Evolutionary conservation across 2,113 vertebrate species (phyloP), one percentile per base, ranked within the genome.

Genomic region (Sciurus niger): DNA sequence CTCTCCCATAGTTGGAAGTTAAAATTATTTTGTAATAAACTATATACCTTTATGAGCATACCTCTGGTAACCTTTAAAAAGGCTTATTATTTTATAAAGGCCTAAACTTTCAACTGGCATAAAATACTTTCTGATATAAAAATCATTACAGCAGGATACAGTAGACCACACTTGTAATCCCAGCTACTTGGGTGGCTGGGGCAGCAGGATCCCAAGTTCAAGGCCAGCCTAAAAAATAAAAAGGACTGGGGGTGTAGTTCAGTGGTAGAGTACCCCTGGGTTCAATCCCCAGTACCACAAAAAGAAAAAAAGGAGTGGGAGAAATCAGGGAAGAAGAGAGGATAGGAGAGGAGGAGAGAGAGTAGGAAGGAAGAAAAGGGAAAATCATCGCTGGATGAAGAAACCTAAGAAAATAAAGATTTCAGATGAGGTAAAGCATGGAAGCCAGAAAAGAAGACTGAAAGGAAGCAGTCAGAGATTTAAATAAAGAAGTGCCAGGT

Each of bases 71-170:
- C 17, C 68, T 73, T 74, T 63, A 30, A 82, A 82, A 93, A 63
- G 53, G 10, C 25, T 80, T 93, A 83, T 77, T 91, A 37, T 97
- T 96, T 96, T 84, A 92, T 46, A 93, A 95, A 78, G 76, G 40
- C 70, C 90, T 73, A 88, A 60, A 73, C 18, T 89, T 84, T 63
- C 37, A 74, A 83, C 4, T 67, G 30, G 28, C 72, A 60, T 28
- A 13, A 95, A 78, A 84, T 13, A 80, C 43, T 89, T 78, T 34
- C 78, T 94, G 30, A 84, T 40, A 83, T 51, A 77, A 89, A 78
- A n/a, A n/a, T 70, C 67, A 16, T 6, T 70, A 16, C 67, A 70
- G 34, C 32, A 70, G 32, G 34, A 1, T 70, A 18, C 67, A 18
- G 67, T 70, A 18, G 16, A 8, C 5, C 34, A 68, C 32, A 34